Percentiles rank a stretch among this genome's conserved stretches.
Evolutionary conservation across 1,140 invertebrate species (phyloP).

Genomic region (Hesperophylax magnus): DNA sequence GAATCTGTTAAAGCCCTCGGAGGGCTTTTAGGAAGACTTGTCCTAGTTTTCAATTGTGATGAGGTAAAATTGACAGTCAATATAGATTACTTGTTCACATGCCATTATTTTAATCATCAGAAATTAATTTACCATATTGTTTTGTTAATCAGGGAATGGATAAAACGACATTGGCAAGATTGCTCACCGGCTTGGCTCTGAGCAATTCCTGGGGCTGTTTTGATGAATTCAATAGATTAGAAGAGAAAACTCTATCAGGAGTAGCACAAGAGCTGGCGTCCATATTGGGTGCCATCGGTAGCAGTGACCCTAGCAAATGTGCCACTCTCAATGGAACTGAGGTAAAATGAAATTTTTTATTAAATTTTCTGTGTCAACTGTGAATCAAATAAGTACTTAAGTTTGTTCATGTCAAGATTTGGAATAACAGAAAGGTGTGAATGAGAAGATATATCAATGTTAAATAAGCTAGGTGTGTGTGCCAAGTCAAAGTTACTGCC

Average conservation of each 20-base stretch:
- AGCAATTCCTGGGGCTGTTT: conserved; percentile 99
- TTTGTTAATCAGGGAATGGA: conserved; percentile 85
- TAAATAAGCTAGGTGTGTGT: too few relatives aligned
- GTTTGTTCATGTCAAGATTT: too few relatives aligned
- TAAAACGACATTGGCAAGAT: conserved; percentile 92
- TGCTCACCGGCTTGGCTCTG: conserved; percentile 92
- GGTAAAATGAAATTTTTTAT: conserved; percentile 64
- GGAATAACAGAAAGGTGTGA: too few relatives aligned
- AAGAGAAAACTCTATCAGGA: conserved; percentile 92
- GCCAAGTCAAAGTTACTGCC: too few relatives aligned
- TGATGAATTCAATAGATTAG: conserved; percentile 97
- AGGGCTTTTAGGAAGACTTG: conserved; percentile 89
- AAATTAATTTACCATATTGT: not conserved
- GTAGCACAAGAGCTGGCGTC: conserved; percentile 87
- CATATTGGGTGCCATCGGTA: conserved; percentile 73
- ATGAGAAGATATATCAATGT: too few relatives aligned
- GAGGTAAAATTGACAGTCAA: conserved; percentile 72
- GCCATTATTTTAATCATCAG: too few relatives aligned
- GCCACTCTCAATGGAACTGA: conserved; percentile 82
- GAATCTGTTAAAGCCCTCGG: conserved; percentile 97
- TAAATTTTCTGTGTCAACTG: too few relatives aligned
- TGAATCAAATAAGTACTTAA: too few relatives aligned
- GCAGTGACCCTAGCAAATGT: conserved; percentile 60
- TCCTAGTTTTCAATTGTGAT: conserved; percentile 98
- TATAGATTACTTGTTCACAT: not conserved